Base-by-base conservation (phyloP, 2,888 invertebrate species). In the Sinhomidia bicolor region DNA sequence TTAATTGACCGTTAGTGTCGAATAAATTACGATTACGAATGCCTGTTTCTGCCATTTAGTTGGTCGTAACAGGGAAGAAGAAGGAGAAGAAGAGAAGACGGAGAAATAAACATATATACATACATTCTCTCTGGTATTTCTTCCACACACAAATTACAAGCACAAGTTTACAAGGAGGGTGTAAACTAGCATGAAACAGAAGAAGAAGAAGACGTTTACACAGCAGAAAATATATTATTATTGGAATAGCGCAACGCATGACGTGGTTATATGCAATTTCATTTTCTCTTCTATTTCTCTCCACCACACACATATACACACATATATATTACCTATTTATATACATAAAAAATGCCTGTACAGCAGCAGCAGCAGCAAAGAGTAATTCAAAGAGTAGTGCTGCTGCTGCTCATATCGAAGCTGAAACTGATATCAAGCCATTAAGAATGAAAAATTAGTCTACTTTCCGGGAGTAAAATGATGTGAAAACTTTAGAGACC, bases 1-100 rank as follows among this genome's bases (percentile, higher is more conserved):
- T 89, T 87, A 90, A 91, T 91, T 87, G 90, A 86, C 89, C 90
- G 90, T 91, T 91, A 91, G 91, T 91, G 91, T 91, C 91, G 90
- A 90, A 91, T 91, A 91, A 91, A 91, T 91, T 91, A 91, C 90
- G 91, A 91, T 91, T 91, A 87, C 87, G 87, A 87, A 87, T 87
- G 87, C 76, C 87, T 87, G 87, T 80, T 87, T 71, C 74, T 81
- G 74, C 87, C 87, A 82, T 87, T 87, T 81, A 57, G 81, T 47
- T 76, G 51, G 57, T 65, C 41, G 60, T 87, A 74, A 62, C 60
- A 74, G 29, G 41, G 36, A 36, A 4, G 44, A 12, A 47, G 44
- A 7, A 47, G 14, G 17, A 54, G 17, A 54, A 54, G 17, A 17
- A 54, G n/a, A n/a, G n/a, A n/a, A n/a, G n/a, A n/a, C n/a, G n/a